A percentile compares a stretch with the other conserved stretches of the same genome.
Evolutionary conservation across 1,140 invertebrate species (phyloP).

Genomic region (Laupala kohalensis): DNA sequence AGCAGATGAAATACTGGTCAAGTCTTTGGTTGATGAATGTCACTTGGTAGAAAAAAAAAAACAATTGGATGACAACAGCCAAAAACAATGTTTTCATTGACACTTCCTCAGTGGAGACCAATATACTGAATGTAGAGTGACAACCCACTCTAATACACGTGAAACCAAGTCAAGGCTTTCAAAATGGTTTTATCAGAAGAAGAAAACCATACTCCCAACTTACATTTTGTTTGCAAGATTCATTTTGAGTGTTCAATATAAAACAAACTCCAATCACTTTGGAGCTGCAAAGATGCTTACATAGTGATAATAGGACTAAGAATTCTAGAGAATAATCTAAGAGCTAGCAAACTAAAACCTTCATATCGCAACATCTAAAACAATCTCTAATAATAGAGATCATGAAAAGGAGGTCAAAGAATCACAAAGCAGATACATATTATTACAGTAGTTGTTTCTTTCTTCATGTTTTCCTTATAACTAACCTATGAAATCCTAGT

Average conservation of each 20-base stretch:
- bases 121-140: not conserved
- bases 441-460: constrained; percentile 1
- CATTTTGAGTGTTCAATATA: constrained; percentile 2
- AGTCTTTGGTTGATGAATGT: constrained; percentile 6
- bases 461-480: constrained; percentile 1
- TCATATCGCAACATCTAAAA: not conserved
- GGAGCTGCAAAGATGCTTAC: constrained; percentile 1
- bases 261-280: not conserved
- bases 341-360: constrained; percentile 6
- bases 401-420: constrained; percentile 1
- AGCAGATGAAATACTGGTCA: constrained; percentile 9
- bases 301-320: not conserved
- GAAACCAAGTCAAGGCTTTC: not conserved
- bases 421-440: constrained; percentile 7
- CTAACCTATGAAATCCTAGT: constrained; percentile 10
- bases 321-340: constrained; percentile 1
- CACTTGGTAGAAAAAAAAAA: constrained; percentile 1
- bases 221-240: not conserved
- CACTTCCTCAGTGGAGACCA: not conserved
- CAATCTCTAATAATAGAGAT: constrained; percentile 1
- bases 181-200: not conserved
- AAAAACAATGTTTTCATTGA: not conserved
- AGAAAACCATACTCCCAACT: not conserved
- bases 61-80: not conserved
- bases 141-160: not conserved